Evolutionary conservation across 1,140 invertebrate genomes (phyloP).

Genomic region (Zaprionus inermis): DNA sequence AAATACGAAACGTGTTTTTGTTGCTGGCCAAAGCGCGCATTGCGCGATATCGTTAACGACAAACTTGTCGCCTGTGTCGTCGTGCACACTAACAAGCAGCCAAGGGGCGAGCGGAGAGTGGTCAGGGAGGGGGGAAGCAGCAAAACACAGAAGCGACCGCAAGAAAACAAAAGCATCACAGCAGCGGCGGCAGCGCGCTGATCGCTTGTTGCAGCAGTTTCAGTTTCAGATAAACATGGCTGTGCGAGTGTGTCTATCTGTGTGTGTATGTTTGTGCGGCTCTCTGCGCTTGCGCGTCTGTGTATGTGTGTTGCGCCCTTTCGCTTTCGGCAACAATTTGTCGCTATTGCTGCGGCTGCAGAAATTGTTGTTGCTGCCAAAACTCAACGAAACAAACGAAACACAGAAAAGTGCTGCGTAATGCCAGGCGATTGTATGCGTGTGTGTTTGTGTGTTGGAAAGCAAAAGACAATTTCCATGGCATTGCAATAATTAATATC

Average conservation of each 20-base stretch:
- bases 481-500: conserved; percentile 42
- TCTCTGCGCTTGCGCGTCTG: conserved; percentile 18
- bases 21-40: background rate
- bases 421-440: conserved; percentile 30
- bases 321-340: conserved; percentile 72
- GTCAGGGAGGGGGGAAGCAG: background rate
- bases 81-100: conserved; percentile 5
- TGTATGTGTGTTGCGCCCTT: conserved; percentile 61
- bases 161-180: conserved; percentile 45
- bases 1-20: conserved; percentile 38
- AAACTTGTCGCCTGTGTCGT: conserved; percentile 53
- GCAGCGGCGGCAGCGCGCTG: conserved; percentile 20
- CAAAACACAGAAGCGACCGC: conserved; percentile 35
- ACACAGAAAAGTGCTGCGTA: conserved; percentile 54
- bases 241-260: conserved; percentile 1
- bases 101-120: background rate
- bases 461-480: conserved; percentile 47
- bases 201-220: conserved; percentile 54
- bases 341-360: conserved; percentile 47
- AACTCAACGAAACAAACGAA: conserved; percentile 28
- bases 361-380: conserved; percentile 19
- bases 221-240: conserved; percentile 52
- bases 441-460: conserved; percentile 22
- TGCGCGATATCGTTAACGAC: conserved; percentile 26
- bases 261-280: conserved; percentile 18